Conservation (phyloP, 2,113 vertebrate genomes). For the Rhizomys pruinosus region DNA sequence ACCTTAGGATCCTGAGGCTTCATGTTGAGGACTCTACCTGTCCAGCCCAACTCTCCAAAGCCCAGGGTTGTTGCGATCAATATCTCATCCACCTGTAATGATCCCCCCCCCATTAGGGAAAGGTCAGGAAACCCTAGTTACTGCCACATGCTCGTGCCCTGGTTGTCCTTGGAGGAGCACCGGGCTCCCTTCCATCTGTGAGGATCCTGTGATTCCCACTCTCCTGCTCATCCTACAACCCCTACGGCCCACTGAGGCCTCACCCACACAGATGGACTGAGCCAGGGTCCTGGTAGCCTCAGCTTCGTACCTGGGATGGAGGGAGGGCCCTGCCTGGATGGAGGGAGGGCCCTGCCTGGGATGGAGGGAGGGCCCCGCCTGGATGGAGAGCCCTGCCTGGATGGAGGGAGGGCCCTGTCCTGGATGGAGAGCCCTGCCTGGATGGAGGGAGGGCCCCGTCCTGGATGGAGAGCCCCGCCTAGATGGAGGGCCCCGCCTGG, state of each 20-base stretch:
- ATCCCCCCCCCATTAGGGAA: no score
- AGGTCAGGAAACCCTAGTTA: background rate
- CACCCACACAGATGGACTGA: accelerated
- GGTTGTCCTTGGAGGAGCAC: background rate
- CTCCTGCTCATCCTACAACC: background rate
- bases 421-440: no score
- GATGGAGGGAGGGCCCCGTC: no score
- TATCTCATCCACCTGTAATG: background rate
- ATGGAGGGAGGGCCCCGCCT: no score
- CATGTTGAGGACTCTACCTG: accelerated
- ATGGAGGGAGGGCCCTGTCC: no score
- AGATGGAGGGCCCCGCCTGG: no score
- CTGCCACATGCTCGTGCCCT: accelerated
- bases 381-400: no score
- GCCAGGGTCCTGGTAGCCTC: accelerated
- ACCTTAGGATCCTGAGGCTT: background rate
- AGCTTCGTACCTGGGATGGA: background rate
- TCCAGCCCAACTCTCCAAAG: background rate
- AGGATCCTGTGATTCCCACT: background rate
- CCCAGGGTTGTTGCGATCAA: accelerated
- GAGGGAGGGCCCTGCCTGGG: background rate
- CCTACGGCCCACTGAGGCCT: background rate
- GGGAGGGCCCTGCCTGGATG: no score
- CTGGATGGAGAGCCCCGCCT: no score
- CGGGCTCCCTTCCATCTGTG: background rate